Evolutionary conservation across 2,888 invertebrate genomes (phyloP).

Genomic region (Pyrrhia umbra): DNA sequence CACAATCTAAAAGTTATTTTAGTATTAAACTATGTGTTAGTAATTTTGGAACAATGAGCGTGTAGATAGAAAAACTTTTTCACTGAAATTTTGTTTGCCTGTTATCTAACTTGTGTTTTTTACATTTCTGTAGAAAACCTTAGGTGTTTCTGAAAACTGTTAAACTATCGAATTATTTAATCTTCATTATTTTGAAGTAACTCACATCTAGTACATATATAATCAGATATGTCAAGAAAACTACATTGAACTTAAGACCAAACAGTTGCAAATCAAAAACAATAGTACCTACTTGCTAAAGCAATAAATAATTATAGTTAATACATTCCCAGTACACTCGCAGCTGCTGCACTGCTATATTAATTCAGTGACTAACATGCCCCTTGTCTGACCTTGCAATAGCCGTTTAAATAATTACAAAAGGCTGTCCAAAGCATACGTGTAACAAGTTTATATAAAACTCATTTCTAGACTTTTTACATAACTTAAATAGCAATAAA

Average conservation of each 20-base stretch:
- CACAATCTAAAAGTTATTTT: too few relatives aligned
- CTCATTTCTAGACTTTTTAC: not conserved
- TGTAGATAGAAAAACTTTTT: too few relatives aligned
- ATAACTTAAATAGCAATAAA: not conserved
- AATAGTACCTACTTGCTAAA: not conserved
- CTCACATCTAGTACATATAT: not conserved
- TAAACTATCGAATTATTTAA: too few relatives aligned
- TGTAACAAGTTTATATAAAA: not conserved
- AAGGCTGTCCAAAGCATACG: not conserved
- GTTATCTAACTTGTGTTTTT: too few relatives aligned
- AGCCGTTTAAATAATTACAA: slow-evolving; percentile 6
- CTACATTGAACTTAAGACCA: not conserved
- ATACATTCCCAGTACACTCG: not conserved
- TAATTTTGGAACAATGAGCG: not conserved
- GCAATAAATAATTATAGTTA: not conserved
- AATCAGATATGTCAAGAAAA: not conserved
- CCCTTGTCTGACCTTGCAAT: slow-evolving; percentile 18
- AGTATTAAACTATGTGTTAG: too few relatives aligned
- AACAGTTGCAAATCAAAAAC: not conserved
- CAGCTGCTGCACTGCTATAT: not conserved
- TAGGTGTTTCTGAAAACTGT: too few relatives aligned
- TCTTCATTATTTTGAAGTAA: too few relatives aligned
- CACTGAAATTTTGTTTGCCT: too few relatives aligned
- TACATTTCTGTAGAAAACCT: too few relatives aligned
- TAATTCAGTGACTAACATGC: slow-evolving; percentile 15